Base-by-base conservation (phyloP, 2,888 invertebrate species). In the Cataglyphis livida region DNA sequence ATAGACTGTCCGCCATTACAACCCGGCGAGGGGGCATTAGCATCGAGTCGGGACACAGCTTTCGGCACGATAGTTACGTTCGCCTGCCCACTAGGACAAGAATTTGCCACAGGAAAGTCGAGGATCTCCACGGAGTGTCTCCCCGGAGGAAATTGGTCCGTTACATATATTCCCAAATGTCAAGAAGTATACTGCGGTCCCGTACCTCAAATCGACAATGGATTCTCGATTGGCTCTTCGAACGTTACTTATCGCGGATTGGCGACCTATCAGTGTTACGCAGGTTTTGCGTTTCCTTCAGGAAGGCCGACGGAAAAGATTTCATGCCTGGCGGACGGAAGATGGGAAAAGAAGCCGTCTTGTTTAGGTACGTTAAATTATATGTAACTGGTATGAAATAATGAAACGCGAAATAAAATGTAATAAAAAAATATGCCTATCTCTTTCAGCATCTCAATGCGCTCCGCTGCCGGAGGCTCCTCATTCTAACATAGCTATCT, bases 181-280 rank as follows among this genome's bases (percentile, higher is more conserved):
- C 98, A 98, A 96, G 98, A 98, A 96, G 98, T 98, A 32, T 99
- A 99, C 94, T 99, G 99, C 94, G 99, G 99, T 79, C 99, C 99
- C 35, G 99, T 99, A 68, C 99, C 99, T 79, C 99, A 99, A 96
- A 99, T 99, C 87, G 98, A 98, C 93, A 99, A 99, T 94, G 99
- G 99, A 68, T 99, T 99, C 95, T 99, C 99, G 3, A 98, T 98
- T 93, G 98, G 98, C 68, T 98, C 99, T 0, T 97, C 98, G 4
- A 99, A 99, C 94, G 99, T 99, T 9, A 99, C 99, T 0, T 99
- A 98, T 93, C 96, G 97, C 85, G 99, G 99, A 51, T 96, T 98
- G 88, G 99, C 99, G 79, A 98, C 98, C 94, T 99, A 99, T 94
- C 98, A 99, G 93, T 99, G 99, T 94, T 99, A 99, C 94, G 98